A percentile compares a stretch with the other conserved stretches of the same genome.
Conservation (phyloP, 2,888 invertebrate species). For the Miltochrista miniata region DNA sequence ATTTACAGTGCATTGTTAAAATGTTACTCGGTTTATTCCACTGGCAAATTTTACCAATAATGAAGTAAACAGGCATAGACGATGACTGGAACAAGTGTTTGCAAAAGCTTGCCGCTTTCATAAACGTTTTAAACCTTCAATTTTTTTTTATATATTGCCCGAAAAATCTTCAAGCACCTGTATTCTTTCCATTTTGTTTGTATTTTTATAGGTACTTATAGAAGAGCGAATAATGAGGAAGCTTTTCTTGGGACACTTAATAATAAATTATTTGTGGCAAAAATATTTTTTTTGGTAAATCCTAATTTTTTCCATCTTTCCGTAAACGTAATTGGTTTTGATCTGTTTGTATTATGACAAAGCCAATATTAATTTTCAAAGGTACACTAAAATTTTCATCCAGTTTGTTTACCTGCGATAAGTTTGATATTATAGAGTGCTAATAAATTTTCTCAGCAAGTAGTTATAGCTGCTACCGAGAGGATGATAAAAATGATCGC, state of each 20-base stretch:
- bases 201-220: conserved; percentile 13
- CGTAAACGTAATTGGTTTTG: not conserved
- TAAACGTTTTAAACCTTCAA: not conserved
- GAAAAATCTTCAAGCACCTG: not conserved
- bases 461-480: too few relatives aligned
- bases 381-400: not conserved
- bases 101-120: too few relatives aligned
- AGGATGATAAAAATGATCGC: too few relatives aligned
- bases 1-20: too few relatives aligned
- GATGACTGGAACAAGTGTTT: too few relatives aligned
- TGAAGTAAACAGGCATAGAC: too few relatives aligned
- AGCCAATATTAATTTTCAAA: not conserved
- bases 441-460: too few relatives aligned
- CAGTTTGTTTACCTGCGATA: not conserved
- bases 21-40: too few relatives aligned
- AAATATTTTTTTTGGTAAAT: conserved; percentile 4
- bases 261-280: conserved; percentile 16
- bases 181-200: conserved; percentile 10
- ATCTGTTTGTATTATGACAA: conserved; percentile 1
- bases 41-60: too few relatives aligned
- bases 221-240: conserved; percentile 19
- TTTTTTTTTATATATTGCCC: not conserved
- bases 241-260: conserved; percentile 27
- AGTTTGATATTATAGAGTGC: not conserved
- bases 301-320: not conserved